A percentile compares a stretch with the other conserved stretches of the same genome.
phyloP scores from a whole-genome alignment of 2,797 vertebrate genomes.

The Tokudaia muenninki region DNA sequence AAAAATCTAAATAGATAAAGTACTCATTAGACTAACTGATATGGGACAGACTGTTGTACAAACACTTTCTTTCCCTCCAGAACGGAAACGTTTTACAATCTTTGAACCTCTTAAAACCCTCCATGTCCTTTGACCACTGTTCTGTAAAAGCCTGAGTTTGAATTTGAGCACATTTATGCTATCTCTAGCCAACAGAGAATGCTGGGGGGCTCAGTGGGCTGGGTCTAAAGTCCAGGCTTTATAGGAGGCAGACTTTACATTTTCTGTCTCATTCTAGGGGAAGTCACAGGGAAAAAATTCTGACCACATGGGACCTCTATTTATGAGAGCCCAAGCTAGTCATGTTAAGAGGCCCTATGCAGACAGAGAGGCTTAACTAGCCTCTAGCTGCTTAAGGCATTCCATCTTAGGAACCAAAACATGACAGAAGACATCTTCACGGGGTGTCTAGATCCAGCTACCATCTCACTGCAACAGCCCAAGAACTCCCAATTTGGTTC shows the following conservation, averaged over 20 bases:
- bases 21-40: not conserved
- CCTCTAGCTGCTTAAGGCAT: not conserved
- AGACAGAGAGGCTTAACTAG: not conserved
- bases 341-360: accelerated
- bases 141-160: not conserved
- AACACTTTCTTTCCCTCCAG: too few relatives aligned
- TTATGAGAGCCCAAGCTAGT: not conserved
- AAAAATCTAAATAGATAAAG: not conserved
- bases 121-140: not conserved
- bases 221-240: not conserved
- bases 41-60: not conserved
- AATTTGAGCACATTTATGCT: not conserved
- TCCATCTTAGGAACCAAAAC: not conserved
- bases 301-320: not conserved
- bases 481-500: not conserved
- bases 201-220: not conserved
- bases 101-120: conserved; percentile 2
- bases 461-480: not conserved
- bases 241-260: not conserved
- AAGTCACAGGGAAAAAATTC: not conserved
- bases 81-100: not conserved
- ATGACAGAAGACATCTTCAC: not conserved
- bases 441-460: not conserved
- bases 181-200: not conserved
- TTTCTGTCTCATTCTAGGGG: not conserved